phyloP scores from a whole-genome alignment of 92 coral and sea anemone genomes.

The Phenganax marumi region DNA sequence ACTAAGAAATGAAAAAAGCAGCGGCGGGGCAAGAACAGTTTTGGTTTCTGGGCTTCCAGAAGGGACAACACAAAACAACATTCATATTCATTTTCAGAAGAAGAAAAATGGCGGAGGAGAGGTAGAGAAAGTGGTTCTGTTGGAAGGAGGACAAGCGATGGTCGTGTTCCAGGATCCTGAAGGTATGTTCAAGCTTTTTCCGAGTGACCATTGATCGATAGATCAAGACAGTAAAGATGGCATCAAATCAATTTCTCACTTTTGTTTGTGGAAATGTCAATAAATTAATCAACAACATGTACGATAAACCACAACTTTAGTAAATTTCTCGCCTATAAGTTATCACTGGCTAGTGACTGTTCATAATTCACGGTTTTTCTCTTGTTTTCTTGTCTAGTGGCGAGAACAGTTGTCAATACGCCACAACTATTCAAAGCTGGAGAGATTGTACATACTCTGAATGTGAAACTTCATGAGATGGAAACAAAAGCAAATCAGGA shows the following conservation, averaged over 20 bases:
- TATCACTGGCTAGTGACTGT: too few species aligned
- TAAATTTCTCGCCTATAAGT: too few species aligned
- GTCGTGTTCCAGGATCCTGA: conserved; percentile 10
- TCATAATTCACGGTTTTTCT: too few species aligned
- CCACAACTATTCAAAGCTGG: background rate
- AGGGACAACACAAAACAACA: conserved; percentile 28
- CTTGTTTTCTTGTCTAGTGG: conserved; percentile 10
- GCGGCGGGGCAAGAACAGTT: conserved; percentile 40
- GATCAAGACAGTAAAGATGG: too few species aligned
- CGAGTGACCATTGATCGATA: too few species aligned
- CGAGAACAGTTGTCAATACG: conserved; percentile 7
- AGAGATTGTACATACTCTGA: background rate
- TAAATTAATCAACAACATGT: too few species aligned
- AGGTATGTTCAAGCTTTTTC: conserved; percentile 5
- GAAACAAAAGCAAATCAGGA: too few species aligned
- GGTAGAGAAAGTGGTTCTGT: conserved; percentile 37
- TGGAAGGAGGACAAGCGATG: background rate
- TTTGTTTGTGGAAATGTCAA: too few species aligned
- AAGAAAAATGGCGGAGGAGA: conserved; percentile 79
- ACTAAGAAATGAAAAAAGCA: background rate
- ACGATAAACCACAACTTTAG: too few species aligned
- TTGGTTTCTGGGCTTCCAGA: conserved; percentile 57
- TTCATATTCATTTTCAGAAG: conserved; percentile 69
- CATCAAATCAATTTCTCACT: too few species aligned
- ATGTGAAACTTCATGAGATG: background rate